A percentile compares a stretch with the other conserved stretches of the same genome.
Conservation (phyloP, 2,113 vertebrate genomes). For the Oryzias woworae region DNA sequence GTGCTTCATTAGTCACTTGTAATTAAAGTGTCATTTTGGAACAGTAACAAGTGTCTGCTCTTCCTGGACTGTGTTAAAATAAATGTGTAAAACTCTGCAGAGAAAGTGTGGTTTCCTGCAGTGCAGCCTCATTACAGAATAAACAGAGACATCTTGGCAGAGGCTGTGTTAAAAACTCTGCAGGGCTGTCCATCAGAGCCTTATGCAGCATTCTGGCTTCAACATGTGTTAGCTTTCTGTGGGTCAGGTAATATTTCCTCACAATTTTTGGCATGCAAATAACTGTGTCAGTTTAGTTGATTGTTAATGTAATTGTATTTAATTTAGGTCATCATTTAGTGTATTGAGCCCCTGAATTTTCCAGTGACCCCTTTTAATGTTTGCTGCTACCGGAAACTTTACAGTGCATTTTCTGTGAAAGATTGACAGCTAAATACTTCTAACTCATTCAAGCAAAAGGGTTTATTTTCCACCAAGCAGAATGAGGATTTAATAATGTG, state of each 20-base stretch:
- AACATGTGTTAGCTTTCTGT: slow-evolving; percentile 50
- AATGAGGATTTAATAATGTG: neutral
- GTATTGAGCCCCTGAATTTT: slow-evolving; percentile 36
- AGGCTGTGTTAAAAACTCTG: slow-evolving; percentile 22
- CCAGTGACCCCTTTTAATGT: slow-evolving; percentile 44
- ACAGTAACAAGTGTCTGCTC: slow-evolving; percentile 38
- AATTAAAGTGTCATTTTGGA: slow-evolving; percentile 67
- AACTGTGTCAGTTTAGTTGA: slow-evolving; percentile 47
- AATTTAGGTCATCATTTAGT: slow-evolving; percentile 34
- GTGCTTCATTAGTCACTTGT: slow-evolving; percentile 59
- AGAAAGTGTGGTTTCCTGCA: slow-evolving; percentile 50
- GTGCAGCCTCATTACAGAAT: slow-evolving; percentile 59
- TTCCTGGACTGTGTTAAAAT: slow-evolving; percentile 44
- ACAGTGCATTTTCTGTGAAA: slow-evolving; percentile 38
- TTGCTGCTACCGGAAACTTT: slow-evolving; percentile 45
- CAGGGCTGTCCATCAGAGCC: slow-evolving; percentile 46
- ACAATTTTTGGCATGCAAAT: slow-evolving; percentile 45
- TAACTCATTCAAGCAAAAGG: slow-evolving; percentile 50
- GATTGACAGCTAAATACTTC: slow-evolving; percentile 54
- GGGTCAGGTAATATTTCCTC: slow-evolving; percentile 58
- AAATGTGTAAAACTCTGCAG: slow-evolving; percentile 18
- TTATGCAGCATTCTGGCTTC: slow-evolving; percentile 48
- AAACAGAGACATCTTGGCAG: slow-evolving; percentile 48
- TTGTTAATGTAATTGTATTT: slow-evolving; percentile 59
- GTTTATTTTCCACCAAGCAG: neutral